Conservation (phyloP, 2,113 vertebrate species). For the Tragelaphus strepsiceros region DNA sequence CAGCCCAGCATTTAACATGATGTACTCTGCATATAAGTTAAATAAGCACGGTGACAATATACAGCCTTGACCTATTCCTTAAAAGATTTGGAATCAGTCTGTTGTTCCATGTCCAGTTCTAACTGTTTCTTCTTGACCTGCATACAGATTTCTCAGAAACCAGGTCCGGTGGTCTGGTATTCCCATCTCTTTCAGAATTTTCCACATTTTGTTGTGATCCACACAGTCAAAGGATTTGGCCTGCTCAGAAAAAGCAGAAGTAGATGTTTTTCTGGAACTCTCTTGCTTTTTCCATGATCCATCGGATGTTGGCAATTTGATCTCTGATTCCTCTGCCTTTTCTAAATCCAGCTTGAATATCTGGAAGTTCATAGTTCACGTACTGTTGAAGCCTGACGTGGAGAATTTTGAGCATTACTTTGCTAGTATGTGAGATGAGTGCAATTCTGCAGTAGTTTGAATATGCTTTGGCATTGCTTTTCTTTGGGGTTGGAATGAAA, state of each 20-base stretch:
- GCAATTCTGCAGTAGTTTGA: not conserved
- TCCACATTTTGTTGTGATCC: not conserved
- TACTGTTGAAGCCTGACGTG: not conserved
- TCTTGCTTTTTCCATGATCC: not conserved
- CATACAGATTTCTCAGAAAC: not conserved
- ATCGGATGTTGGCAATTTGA: not conserved
- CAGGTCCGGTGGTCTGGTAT: not conserved
- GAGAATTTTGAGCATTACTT: not conserved
- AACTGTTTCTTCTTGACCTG: not conserved
- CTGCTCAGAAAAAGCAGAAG: not conserved
- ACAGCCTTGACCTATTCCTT: not conserved
- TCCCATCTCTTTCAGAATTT: not conserved
- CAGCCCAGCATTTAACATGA: not conserved
- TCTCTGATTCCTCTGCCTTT: not conserved
- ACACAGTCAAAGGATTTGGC: not conserved
- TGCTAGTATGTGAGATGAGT: not conserved
- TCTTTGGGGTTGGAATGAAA: not conserved
- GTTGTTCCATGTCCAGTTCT: not conserved
- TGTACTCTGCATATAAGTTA: not conserved
- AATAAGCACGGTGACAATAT: fast-evolving
- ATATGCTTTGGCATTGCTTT: not conserved
- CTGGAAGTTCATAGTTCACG: fast-evolving
- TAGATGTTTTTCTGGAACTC: not conserved
- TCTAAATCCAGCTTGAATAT: not conserved
- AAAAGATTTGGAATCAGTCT: not conserved